phyloP scores from a whole-genome alignment of 23 tunicate species.

The Clavelina lepadiformis region DNA sequence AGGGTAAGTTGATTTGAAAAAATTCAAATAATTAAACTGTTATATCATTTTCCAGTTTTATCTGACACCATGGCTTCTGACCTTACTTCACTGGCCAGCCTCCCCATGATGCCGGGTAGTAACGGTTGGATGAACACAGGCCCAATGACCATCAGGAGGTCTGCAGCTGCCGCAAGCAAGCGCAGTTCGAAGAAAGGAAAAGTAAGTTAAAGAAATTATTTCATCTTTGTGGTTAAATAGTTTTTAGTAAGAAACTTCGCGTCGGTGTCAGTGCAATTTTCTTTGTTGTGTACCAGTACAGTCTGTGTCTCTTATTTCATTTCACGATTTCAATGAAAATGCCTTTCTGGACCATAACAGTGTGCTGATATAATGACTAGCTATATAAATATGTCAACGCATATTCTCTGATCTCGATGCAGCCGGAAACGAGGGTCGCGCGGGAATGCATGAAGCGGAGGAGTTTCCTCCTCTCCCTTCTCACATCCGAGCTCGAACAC shows the following conservation, averaged over 20 bases:
- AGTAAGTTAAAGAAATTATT: too few species aligned
- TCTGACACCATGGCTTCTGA: conserved; percentile 36
- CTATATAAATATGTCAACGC: too few species aligned
- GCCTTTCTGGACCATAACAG: too few species aligned
- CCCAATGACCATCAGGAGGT: conserved; percentile 14
- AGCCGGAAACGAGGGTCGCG: conserved; percentile 25
- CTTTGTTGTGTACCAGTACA: too few species aligned
- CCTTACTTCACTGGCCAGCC: conserved; percentile 26
- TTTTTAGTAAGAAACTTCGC: too few species aligned
- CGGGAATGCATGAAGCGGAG: conserved; percentile 70
- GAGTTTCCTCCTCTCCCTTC: conserved; percentile 47
- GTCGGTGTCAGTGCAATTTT: too few species aligned
- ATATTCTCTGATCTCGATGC: neutral
- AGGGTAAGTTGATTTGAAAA: too few species aligned
- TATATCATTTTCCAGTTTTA: neutral
- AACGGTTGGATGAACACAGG: conserved; percentile 40
- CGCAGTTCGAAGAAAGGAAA: conserved; percentile 49
- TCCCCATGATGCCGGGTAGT: conserved; percentile 15
- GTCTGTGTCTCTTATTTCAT: too few species aligned
- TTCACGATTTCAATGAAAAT: too few species aligned
- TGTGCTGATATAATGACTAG: too few species aligned
- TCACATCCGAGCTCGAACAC: conserved; percentile 85
- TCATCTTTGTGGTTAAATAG: too few species aligned
- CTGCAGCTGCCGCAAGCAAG: conserved; percentile 31
- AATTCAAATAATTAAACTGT: too few species aligned